These are phyloP conservation scores for Charaxes varanes DNA, from an alignment of 1,140 invertebrate species.

Conservation along the genomic window DNA sequence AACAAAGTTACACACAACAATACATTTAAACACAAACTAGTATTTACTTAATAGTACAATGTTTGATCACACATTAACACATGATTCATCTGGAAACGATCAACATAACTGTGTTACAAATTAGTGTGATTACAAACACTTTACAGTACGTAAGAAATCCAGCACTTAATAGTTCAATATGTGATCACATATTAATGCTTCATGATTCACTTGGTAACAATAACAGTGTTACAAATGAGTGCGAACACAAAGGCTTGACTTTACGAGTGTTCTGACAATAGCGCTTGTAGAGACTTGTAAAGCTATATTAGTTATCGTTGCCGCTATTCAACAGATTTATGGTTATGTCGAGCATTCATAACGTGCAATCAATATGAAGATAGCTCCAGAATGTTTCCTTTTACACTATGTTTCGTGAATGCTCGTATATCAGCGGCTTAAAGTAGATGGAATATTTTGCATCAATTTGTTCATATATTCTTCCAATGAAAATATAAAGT, in stretches of 20 bases:
- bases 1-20: too few relatives aligned
- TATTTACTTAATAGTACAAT: too few relatives aligned
- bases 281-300: constrained; percentile 18
- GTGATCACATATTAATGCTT: too few relatives aligned
- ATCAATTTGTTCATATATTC: neutral
- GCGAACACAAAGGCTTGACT: constrained; percentile 18
- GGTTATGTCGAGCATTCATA: constrained; percentile 10
- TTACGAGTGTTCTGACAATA: constrained; percentile 20
- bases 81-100: too few relatives aligned
- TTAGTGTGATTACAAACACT: too few relatives aligned
- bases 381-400: constrained; percentile 6
- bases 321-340: constrained; percentile 5
- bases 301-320: constrained; percentile 11
- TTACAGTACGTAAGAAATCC: too few relatives aligned
- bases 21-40: too few relatives aligned
- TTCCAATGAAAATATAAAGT: neutral
- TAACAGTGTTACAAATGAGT: constrained; percentile 23
- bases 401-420: constrained; percentile 2
- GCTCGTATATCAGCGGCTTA: neutral
- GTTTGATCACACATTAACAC: too few relatives aligned
- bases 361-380: constrained; percentile 7
- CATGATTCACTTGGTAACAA: constrained; percentile 23
- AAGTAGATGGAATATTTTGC: neutral
- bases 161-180: too few relatives aligned
- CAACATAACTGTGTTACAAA: too few relatives aligned